Conservation (phyloP, 2,797 vertebrate genomes). For the Lophotriccus pileatus region DNA sequence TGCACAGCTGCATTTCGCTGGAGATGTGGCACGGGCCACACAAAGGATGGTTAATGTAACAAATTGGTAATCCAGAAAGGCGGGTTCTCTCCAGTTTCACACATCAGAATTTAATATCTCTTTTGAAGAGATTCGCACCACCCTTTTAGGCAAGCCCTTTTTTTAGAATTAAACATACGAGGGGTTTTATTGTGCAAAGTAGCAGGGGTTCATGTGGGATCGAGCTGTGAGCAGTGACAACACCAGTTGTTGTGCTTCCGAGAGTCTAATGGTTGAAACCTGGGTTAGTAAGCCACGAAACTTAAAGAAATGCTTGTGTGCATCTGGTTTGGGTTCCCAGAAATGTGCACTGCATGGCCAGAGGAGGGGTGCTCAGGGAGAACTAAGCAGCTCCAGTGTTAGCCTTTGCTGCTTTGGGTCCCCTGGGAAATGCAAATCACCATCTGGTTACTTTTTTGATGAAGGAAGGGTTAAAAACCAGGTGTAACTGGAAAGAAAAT, state of each 20-base stretch:
- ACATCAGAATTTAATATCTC: background rate
- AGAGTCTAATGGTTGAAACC: background rate
- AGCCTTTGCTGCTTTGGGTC: background rate
- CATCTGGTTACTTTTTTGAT: background rate
- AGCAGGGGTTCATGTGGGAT: background rate
- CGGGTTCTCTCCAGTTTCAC: background rate
- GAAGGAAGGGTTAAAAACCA: slow-evolving; percentile 44
- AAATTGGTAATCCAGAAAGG: background rate
- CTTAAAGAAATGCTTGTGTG: background rate
- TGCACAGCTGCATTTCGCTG: slow-evolving; percentile 51
- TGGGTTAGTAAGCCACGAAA: background rate
- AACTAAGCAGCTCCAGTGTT: background rate
- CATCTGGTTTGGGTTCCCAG: background rate
- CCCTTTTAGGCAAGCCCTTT: background rate
- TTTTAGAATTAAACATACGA: background rate
- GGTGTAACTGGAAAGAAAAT: slow-evolving; percentile 25
- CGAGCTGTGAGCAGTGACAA: background rate
- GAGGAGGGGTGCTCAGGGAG: background rate
- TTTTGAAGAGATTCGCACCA: background rate
- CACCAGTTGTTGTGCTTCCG: background rate
- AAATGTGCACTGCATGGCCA: background rate
- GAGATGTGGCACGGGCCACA: background rate
- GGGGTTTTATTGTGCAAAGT: background rate
- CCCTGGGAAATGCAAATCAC: background rate
- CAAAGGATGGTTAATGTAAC: background rate